phyloP scores from a whole-genome alignment of 2,888 invertebrate genomes.

The Sesamia inferens region DNA sequence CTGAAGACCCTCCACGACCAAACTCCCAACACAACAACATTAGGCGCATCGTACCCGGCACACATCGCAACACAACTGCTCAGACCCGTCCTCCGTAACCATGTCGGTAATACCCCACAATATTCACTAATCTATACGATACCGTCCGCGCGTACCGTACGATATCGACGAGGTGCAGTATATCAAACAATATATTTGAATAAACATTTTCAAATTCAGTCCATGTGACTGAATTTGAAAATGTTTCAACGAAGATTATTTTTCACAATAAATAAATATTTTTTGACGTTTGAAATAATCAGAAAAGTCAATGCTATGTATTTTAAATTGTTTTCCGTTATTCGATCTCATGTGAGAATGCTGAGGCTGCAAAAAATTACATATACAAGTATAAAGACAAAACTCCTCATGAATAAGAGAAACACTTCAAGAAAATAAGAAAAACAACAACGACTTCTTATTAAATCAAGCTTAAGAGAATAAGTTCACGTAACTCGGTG shows the following conservation, averaged over 20 bases:
- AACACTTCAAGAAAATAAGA: conserved; percentile 17
- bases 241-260: not conserved
- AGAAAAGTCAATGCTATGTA: not conserved
- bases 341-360: not conserved
- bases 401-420: conserved; percentile 1
- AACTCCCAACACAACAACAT: no score
- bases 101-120: conserved; percentile 3
- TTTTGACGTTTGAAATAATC: conserved; percentile 1
- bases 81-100: no score
- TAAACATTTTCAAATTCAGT: no score
- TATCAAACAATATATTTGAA: conserved; percentile 37
- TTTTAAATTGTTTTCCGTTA: not conserved
- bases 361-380: not conserved
- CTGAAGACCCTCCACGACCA: no score
- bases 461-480: conserved; percentile 43
- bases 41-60: no score
- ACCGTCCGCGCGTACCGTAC: not conserved
- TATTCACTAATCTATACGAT: not conserved
- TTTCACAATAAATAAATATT: conserved; percentile 16
- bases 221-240: conserved; percentile 39
- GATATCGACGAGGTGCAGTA: conserved; percentile 24
- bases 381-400: no score
- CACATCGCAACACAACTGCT: no score
- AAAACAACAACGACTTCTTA: conserved; percentile 24
- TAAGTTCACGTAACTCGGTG: conserved; percentile 33